These are phyloP conservation scores for Cryptus armator DNA, from an alignment of 2,888 invertebrate genomes.

Conservation along the genomic window DNA sequence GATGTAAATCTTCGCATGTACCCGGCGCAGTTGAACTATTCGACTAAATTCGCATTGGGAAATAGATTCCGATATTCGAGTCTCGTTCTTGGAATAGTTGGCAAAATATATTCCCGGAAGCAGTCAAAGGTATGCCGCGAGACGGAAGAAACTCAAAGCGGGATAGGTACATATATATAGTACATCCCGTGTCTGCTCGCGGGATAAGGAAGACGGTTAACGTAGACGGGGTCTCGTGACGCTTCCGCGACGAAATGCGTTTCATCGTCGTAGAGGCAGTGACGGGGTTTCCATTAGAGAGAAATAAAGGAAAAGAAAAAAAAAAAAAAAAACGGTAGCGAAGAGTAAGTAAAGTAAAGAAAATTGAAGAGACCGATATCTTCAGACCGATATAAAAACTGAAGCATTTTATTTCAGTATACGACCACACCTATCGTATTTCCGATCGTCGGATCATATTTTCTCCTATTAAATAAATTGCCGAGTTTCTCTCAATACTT, in stretches of 20 bases:
- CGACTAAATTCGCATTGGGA: constrained; percentile 4
- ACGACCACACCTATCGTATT: not conserved
- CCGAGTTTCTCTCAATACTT: not conserved
- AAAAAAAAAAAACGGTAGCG: not conserved
- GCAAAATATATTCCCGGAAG: not conserved
- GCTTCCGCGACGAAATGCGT: constrained; percentile 24
- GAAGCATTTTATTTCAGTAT: constrained; percentile 19
- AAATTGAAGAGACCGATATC: constrained; percentile 9
- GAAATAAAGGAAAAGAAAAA: constrained; percentile 31
- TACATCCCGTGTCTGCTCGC: not conserved
- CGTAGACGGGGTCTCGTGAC: constrained; percentile 29
- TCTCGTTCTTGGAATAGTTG: not conserved
- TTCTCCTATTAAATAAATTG: constrained; percentile 7
- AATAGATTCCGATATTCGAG: constrained; percentile 6
- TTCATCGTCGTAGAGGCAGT: constrained; percentile 29
- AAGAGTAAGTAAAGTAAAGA: not conserved
- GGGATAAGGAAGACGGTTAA: not conserved
- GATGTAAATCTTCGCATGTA: not conserved
- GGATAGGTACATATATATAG: not conserved
- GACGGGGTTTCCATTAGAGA: constrained; percentile 18
- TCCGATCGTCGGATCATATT: not conserved
- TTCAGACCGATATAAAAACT: not conserved
- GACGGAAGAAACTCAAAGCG: constrained; percentile 5
- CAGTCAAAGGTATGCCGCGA: constrained; percentile 8
- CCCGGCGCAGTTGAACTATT: not conserved